Percentiles rank a stretch among this genome's conserved stretches.
Evolutionary conservation across 2,113 vertebrate genomes (phyloP).

Genomic region (Myotis yumanensis): DNA sequence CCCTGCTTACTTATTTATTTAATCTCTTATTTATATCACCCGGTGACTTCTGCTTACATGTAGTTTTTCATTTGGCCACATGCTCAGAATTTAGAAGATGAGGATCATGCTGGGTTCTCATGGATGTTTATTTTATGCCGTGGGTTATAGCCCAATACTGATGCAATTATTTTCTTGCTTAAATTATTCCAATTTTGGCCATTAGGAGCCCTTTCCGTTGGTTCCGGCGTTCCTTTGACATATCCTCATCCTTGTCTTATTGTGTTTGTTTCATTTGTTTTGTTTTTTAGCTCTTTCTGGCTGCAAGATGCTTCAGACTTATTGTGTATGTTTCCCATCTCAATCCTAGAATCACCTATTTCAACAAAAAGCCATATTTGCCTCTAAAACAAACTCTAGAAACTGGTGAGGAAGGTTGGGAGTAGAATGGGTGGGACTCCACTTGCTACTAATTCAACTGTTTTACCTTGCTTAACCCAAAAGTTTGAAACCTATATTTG

Average conservation of each 20-base stretch:
- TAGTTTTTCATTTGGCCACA: background rate
- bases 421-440: background rate
- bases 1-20: background rate
- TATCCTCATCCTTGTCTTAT: background rate
- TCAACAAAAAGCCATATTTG: background rate
- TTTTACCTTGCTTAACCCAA: background rate
- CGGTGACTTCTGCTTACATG: background rate
- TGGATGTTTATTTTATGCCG: background rate
- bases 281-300: background rate
- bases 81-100: background rate
- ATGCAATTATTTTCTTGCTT: background rate
- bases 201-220: background rate
- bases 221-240: background rate
- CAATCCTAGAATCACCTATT: background rate
- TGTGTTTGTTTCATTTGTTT: background rate
- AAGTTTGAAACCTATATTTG: background rate
- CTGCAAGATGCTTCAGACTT: background rate
- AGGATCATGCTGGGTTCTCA: background rate
- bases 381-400: background rate
- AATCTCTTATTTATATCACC: background rate
- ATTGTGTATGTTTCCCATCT: background rate
- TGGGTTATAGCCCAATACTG: background rate
- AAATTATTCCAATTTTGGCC: background rate
- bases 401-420: background rate
- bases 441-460: background rate